A percentile compares a stretch with the other conserved stretches of the same genome.
These are phyloP conservation scores for Conus betulinus DNA, from an alignment of 1,140 invertebrate genomes.

Conservation along the genomic window DNA sequence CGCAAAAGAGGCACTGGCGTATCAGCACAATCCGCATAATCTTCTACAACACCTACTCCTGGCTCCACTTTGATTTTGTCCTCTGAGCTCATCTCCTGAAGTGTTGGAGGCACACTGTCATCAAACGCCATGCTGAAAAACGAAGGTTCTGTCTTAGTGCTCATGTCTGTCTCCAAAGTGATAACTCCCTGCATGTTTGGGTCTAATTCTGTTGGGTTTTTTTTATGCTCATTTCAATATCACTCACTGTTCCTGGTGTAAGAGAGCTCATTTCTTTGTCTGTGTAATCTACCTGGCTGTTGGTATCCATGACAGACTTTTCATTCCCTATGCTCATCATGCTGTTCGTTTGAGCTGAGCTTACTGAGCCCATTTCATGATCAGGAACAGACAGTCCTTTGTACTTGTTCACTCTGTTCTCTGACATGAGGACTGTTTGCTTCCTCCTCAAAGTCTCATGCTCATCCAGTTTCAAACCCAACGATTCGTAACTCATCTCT, in stretches of 20 bases:
- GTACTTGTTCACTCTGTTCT: background rate
- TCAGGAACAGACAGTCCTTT: background rate
- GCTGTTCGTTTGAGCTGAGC: background rate
- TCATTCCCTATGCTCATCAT: background rate
- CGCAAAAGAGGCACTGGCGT: background rate
- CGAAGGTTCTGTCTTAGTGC: background rate
- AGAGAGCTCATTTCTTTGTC: background rate
- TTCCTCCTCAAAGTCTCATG: background rate
- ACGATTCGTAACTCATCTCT: background rate
- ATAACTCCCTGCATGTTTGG: background rate
- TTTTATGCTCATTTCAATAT: background rate
- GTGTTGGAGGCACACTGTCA: background rate
- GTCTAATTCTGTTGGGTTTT: background rate
- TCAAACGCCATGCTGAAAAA: background rate
- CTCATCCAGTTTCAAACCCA: background rate
- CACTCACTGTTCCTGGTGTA: background rate
- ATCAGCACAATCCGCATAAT: background rate
- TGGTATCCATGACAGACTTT: background rate
- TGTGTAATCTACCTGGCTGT: too few relatives aligned
- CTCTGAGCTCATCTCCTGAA: background rate
- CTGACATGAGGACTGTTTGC: background rate
- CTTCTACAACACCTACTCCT: background rate
- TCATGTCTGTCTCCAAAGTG: background rate
- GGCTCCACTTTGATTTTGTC: background rate
- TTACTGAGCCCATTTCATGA: background rate